phyloP scores from a whole-genome alignment of 2,113 vertebrate genomes.

The Petrocephalus microphthalmus region DNA sequence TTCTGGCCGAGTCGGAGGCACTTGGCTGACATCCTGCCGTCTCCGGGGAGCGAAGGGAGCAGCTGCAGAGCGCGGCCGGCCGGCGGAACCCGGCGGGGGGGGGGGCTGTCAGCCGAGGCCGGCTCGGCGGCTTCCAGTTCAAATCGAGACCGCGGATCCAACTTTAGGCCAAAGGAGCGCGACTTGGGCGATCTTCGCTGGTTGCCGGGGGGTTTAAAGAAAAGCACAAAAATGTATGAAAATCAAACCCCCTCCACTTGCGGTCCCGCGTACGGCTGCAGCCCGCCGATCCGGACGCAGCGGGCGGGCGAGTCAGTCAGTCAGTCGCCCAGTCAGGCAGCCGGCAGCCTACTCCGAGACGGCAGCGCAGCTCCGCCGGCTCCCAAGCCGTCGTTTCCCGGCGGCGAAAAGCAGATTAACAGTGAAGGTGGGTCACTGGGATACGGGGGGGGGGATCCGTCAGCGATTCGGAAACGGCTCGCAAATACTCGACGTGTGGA shows the following conservation, averaged over 20 bases:
- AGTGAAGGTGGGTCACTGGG: conserved; percentile 44
- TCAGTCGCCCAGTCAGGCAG: conserved; percentile 45
- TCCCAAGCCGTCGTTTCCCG: conserved; percentile 36
- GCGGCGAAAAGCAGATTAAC: conserved; percentile 44
- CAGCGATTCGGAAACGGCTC: background rate
- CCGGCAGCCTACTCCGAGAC: conserved; percentile 33
- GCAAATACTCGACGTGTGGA: conserved; percentile 47
- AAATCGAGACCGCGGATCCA: conserved; percentile 28
- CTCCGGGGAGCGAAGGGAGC: background rate
- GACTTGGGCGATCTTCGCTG: conserved; percentile 25
- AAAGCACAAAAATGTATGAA: background rate
- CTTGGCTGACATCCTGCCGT: background rate
- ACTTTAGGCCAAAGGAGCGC: conserved; percentile 19
- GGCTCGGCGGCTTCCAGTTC: background rate
- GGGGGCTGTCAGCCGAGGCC: background rate
- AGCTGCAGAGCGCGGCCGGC: background rate
- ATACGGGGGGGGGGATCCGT: background rate
- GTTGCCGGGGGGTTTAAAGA: conserved; percentile 5
- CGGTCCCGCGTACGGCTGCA: background rate
- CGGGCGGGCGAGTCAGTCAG: background rate
- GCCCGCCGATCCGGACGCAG: background rate
- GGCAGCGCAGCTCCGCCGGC: conserved; percentile 47
- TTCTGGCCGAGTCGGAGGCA: background rate
- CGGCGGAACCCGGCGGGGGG: background rate
- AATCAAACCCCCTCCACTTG: background rate